Evolutionary conservation across 2,888 invertebrate species (phyloP).

Genomic region (Penaeus monodon): DNA sequence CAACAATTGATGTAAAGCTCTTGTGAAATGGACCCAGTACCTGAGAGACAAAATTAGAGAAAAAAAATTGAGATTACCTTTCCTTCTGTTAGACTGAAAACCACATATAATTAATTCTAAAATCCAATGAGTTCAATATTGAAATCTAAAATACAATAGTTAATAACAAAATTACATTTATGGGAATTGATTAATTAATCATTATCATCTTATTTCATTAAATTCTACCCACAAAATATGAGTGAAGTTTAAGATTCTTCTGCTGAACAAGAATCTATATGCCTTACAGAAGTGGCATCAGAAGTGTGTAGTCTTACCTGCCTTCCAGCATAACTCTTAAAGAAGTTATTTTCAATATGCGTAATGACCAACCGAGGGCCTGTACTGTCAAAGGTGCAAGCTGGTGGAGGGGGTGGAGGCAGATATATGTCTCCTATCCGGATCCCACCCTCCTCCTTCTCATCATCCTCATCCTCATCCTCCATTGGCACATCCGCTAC

Average conservation of each 20-base stretch:
- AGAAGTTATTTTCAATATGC: constrained; percentile 90
- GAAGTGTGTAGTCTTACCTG: constrained; percentile 70
- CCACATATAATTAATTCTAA: too few species aligned
- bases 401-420: constrained; percentile 77
- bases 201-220: too few species aligned
- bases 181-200: too few species aligned
- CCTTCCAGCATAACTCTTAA: constrained; percentile 94
- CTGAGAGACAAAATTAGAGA: constrained; percentile 55
- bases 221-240: too few species aligned
- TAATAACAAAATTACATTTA: too few species aligned
- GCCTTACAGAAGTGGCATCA: background rate
- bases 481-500: constrained; percentile 18
- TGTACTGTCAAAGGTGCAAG: constrained; percentile 79
- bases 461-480: constrained; percentile 66
- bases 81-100: background rate
- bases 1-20: constrained; percentile 96
- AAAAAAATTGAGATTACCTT: background rate
- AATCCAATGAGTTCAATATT: too few species aligned
- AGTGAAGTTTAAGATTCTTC: too few species aligned
- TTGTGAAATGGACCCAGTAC: constrained; percentile 94
- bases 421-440: constrained; percentile 86
- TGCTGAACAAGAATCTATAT: too few species aligned
- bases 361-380: constrained; percentile 91
- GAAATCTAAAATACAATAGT: too few species aligned
- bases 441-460: constrained; percentile 75